Evolutionary conservation across 2,113 vertebrate genomes (phyloP).

Genomic region (Pachypanchax playfairii): DNA sequence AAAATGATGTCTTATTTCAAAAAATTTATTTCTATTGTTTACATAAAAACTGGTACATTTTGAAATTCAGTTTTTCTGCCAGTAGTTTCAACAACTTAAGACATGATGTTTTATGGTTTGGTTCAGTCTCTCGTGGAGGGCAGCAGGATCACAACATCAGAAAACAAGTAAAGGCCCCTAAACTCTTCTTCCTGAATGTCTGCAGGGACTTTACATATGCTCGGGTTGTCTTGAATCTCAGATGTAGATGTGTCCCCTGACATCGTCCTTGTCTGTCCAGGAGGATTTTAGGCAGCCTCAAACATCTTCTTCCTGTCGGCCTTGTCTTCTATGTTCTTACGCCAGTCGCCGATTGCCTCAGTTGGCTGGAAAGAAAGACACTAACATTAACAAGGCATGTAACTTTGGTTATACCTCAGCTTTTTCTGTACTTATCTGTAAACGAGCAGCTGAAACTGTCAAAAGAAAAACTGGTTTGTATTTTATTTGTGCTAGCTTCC

Average conservation of each 20-base stretch:
- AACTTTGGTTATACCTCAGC: neutral
- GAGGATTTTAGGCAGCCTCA: conserved; percentile 79
- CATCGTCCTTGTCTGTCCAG: neutral
- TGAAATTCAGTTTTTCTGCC: neutral
- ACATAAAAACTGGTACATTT: neutral
- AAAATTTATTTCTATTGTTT: neutral
- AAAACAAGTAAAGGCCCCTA: too few relatives aligned
- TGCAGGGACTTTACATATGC: neutral
- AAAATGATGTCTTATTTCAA: neutral
- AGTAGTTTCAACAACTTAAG: neutral
- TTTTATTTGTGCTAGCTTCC: too few relatives aligned
- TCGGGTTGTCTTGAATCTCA: neutral
- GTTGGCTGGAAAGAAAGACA: conserved; percentile 9
- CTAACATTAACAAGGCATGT: neutral
- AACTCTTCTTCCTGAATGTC: neutral
- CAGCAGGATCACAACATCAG: too few relatives aligned
- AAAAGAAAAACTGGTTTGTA: too few relatives aligned
- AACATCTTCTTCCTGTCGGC: conserved; percentile 99
- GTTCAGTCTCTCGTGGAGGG: neutral
- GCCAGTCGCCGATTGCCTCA: conserved; percentile 93
- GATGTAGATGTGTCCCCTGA: neutral
- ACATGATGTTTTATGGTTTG: neutral
- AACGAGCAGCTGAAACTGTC: too few relatives aligned
- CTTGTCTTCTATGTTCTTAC: conserved; percentile 97
- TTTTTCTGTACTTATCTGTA: too few relatives aligned